Evolutionary conservation across 2,113 vertebrate species (phyloP), one percentile per base, ranked within the genome.

Genomic region (Eurypyga helias): DNA sequence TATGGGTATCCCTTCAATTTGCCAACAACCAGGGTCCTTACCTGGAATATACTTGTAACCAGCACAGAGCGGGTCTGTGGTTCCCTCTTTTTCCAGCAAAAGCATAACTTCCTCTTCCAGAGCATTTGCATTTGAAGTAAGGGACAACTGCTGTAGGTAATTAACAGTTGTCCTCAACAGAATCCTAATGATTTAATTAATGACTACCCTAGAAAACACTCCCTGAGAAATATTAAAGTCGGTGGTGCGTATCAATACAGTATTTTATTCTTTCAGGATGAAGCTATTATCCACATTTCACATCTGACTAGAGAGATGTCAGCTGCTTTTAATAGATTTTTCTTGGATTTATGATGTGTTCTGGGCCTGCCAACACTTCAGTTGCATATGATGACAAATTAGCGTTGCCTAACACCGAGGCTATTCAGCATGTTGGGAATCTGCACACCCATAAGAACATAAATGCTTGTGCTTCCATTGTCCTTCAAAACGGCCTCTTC

Each of bases 241-340:
- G 87, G 45, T 83, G 83, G 64, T 92, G 87, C 9, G 6, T 88
- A 58, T 83, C 87, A 48, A 28, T 65, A 46, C 55, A 31, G 51
- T 64, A 41, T 78, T 96, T 82, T 78, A 58, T 80, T 67, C 57
- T 61, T 67, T 49, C 76, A 58, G 52, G 61, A 51, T 62, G 77
- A 90, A 79, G 84, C 70, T 85, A 65, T 65, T 93, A 87, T 2
- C 67, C 92, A 85, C 81, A 69, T 79, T 95, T 97, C 90, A 95
- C 81, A 81, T 96, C 90, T 92, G 95, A 97, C 46, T 95, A 82
- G 89, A 94, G 83, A 93, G 11, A 48, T 70, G 49, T 92, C 96
- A 96, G 81, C 95, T 97, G 94, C 79, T 95, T 95, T 92, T 95
- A 95, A 95, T 93, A 94, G 86, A 83, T 83, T 93, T 96, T 87